phyloP scores from a whole-genome alignment of 2,113 vertebrate genomes.

The Hyaena hyaena region DNA sequence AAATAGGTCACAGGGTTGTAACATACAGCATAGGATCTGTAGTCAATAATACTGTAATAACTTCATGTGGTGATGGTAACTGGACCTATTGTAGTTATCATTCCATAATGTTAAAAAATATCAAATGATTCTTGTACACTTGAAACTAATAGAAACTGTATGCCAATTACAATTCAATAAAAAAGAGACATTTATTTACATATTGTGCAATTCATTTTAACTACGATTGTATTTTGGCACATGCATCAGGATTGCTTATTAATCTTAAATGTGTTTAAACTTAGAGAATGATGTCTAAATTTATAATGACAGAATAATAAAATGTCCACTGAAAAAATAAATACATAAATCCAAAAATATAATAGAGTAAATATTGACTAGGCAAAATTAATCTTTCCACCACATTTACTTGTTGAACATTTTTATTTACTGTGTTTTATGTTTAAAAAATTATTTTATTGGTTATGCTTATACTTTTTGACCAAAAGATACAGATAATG shows the following conservation, averaged over 20 bases:
- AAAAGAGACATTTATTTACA: neutral
- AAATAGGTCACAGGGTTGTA: neutral
- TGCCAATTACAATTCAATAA: neutral
- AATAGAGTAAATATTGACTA: neutral
- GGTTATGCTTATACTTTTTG: neutral
- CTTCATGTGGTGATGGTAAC: neutral
- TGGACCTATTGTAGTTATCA: neutral
- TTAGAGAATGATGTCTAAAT: neutral
- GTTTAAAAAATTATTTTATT: neutral
- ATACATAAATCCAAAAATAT: neutral
- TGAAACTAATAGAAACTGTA: neutral
- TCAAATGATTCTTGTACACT: neutral
- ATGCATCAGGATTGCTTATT: neutral
- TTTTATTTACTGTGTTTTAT: neutral
- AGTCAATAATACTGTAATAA: neutral
- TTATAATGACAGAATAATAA: neutral
- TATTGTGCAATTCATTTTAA: neutral
- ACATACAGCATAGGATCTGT: neutral
- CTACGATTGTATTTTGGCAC: neutral
- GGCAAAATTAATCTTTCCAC: neutral
- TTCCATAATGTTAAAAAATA: neutral
- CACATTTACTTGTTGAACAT: neutral
- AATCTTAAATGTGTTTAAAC: neutral
- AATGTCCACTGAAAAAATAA: neutral
- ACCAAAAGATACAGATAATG: neutral